phyloP scores from a whole-genome alignment of 2,797 vertebrate species.

The Channa striata region DNA sequence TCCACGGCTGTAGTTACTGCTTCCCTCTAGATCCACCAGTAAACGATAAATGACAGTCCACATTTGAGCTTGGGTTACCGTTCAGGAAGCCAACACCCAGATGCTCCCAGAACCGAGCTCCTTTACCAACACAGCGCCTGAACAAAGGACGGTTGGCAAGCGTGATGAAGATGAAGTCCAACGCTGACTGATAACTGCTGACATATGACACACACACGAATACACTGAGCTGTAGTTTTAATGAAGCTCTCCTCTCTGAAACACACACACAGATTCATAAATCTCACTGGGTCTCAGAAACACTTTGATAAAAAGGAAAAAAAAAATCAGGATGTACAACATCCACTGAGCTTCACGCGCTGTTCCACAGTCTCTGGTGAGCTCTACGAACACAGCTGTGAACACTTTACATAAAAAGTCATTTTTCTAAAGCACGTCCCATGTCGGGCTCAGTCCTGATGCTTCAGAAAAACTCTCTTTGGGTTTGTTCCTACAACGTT shows the following conservation, averaged over 20 bases:
- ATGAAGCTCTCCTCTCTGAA: conserved; percentile 11
- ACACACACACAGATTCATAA: conserved; percentile 19
- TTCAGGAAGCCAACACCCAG: too few species aligned
- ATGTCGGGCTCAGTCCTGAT: conserved; percentile 69
- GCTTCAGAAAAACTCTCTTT: conserved; percentile 80
- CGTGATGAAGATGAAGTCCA: too few species aligned
- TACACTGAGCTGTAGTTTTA: conserved; percentile 22
- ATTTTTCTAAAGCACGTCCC: background rate
- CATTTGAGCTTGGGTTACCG: too few species aligned
- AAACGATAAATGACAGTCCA: too few species aligned
- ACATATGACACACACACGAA: background rate
- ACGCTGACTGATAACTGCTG: too few species aligned
- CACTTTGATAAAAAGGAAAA: conserved; percentile 31
- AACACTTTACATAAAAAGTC: background rate
- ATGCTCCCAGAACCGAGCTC: too few species aligned
- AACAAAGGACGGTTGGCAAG: too few species aligned
- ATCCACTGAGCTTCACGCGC: conserved; percentile 51
- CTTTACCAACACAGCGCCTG: too few species aligned
- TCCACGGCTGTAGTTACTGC: too few species aligned
- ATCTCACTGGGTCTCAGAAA: conserved; percentile 11
- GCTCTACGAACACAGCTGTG: background rate
- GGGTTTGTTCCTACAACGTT: conserved; percentile 27
- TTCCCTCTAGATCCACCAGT: too few species aligned
- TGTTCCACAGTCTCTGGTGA: background rate
- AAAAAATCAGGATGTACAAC: conserved; percentile 71